phyloP scores from a whole-genome alignment of 2,113 vertebrate genomes.

The Strix aluco region DNA sequence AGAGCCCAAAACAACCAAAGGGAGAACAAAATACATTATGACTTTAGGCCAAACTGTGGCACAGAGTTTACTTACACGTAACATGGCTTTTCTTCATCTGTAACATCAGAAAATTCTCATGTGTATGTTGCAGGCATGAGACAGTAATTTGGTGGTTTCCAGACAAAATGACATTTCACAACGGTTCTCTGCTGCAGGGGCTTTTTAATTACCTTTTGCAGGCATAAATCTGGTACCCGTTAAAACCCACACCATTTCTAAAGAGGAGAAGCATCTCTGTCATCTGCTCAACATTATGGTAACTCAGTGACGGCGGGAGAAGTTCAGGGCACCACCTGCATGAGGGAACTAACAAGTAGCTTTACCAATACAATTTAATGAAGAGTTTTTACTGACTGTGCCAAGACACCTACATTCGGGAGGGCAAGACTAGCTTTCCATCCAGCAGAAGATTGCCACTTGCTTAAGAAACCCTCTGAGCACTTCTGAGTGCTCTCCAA shows the following conservation, averaged over 20 bases:
- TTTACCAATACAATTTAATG: background rate
- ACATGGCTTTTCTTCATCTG: background rate
- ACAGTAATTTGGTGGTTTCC: too few species aligned
- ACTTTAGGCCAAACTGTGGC: background rate
- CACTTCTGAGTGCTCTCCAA: background rate
- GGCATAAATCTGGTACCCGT: background rate
- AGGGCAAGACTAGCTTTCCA: background rate
- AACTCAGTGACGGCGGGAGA: background rate
- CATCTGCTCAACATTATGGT: background rate
- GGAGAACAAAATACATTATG: background rate
- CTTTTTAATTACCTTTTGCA: background rate
- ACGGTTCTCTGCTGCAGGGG: rapidly evolving
- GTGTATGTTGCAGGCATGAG: background rate
- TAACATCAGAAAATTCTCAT: background rate
- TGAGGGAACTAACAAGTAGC: background rate
- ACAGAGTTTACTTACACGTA: too few species aligned
- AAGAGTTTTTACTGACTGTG: background rate
- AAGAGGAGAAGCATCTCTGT: background rate
- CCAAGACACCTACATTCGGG: too few species aligned
- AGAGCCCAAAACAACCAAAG: background rate
- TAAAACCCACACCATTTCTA: background rate
- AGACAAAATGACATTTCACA: background rate
- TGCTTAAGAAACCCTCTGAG: background rate
- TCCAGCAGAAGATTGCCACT: background rate
- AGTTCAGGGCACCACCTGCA: background rate